Evolutionary conservation across 1,140 invertebrate genomes (phyloP), one percentile per base, ranked within the genome.

Genomic region (Gryllus bimaculatus): DNA sequence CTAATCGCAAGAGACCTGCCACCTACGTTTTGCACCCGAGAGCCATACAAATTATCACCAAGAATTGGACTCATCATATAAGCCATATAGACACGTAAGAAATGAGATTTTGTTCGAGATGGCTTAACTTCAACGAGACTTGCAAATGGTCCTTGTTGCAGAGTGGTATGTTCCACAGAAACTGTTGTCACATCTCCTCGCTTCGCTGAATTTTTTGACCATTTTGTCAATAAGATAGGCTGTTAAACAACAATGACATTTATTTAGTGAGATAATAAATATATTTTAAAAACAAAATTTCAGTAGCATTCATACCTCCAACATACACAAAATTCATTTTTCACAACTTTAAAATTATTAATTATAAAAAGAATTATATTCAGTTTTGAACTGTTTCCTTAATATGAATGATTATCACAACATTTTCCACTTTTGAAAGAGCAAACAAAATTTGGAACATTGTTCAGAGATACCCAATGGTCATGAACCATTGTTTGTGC

Each of bases 1-100:
- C 84, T 83, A 8, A 86, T 82, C 76, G 82, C 83, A 10, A 86
- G 13, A 79, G 83, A 84, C 48, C 84, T 82, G 47, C 85, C 84
- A 78, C 84, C 81, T 0, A 88, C 75, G 18, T 85, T 82, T 66
- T 85, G 84, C 48, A 87, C 83, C 26, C 85, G 82, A 15, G 84
- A 83, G 8, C 84, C 85, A 77, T 84, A 85, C 47, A 85, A 74
- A 76, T 86, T 85, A 79, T 88, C 88, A 7, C 88, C 87, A 8
- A 88, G 80, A 80, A 88, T 80, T 39, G 88, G 87, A 74, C 83
- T 82, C 7, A 88, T 76, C 54, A 83, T 81, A 13, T 84, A 82
- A 0, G 86, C 79, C n/a, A 85, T 83, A 73, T 86, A 88, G 3
- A 88, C 78, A 78, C 87, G 83, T 7, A 88, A 21, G 5, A 84